phyloP scores from a whole-genome alignment of 2,113 vertebrate species.

The Gorsachius goisagi region DNA sequence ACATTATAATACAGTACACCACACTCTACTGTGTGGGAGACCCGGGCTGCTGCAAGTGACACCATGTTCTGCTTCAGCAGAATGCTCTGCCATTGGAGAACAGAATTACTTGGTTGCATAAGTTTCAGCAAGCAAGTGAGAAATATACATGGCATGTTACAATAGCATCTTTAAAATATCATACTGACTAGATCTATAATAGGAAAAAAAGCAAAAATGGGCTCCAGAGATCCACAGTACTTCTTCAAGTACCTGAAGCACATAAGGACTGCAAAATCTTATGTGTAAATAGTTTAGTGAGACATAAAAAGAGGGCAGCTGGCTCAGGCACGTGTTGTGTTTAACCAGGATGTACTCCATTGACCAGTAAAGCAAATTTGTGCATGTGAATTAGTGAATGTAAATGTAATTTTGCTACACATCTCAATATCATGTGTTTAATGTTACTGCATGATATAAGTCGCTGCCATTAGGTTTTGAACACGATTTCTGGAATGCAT shows the following conservation, averaged over 20 bases:
- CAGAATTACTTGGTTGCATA: background rate
- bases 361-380: background rate
- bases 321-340: background rate
- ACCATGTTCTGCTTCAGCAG: background rate
- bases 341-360: background rate
- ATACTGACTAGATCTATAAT: background rate
- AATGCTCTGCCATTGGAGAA: background rate
- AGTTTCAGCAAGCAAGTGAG: background rate
- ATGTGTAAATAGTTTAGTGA: background rate
- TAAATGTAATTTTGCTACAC: background rate
- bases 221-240: background rate
- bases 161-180: background rate
- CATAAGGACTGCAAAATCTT: background rate
- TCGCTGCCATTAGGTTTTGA: background rate
- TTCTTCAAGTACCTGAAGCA: background rate
- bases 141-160: background rate
- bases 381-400: background rate
- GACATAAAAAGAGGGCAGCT: background rate
- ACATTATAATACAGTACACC: background rate
- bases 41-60: background rate
- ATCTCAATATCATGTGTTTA: background rate
- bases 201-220: background rate
- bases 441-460: background rate
- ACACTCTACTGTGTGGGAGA: background rate
- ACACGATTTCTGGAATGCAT: background rate